Evolutionary conservation across 2,888 invertebrate species (phyloP), one percentile per base, ranked within the genome.

Genomic region (Xylocampa areola): DNA sequence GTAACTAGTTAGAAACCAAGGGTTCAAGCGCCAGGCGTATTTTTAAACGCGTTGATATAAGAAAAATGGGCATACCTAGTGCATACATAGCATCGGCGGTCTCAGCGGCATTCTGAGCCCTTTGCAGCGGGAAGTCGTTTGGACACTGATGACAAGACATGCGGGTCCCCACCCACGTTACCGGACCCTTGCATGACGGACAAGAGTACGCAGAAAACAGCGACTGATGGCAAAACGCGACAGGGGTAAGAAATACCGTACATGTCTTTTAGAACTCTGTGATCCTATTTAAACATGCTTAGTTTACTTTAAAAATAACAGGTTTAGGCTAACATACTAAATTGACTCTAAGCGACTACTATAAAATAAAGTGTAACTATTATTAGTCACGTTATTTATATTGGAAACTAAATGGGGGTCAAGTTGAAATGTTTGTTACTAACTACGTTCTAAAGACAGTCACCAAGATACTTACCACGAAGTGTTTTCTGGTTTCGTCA

Each of bases 141-240:
- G 75, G 75, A 69, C 93, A 94, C 25, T 92, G 90, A 23, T 80
- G 81, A 65, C 93, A 93, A 1, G 66, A 63, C 0, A 81, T 65
- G 1, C 74, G 76, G n/a, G 68, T 66, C 0, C 77, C 76, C 23
- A 62, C 70, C 72, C 85, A 82, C 25, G 84, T 48, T 17, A 93
- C 87, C 0, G 93, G 92, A 0, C 92, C 90, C 64, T 88, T 90
- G 82, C 93, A 94, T 40, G 85, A 71, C 58, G 86, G 86, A 59
- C 93, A 94, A 7, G 89, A 82, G 80, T 92, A 93, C 10, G 93
- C 92, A 10, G 81, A 84, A 76, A 93, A 94, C 54, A 91, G 23
- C 45, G 84, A 61, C 92, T 92, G 79, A 0, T 44, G 25, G 32
- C 27, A 50, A 17, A 52, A 45, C 40, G 40, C 23, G 40, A 23